Conservation (phyloP, 2,888 invertebrate genomes). For the Parnassius glacialis region DNA sequence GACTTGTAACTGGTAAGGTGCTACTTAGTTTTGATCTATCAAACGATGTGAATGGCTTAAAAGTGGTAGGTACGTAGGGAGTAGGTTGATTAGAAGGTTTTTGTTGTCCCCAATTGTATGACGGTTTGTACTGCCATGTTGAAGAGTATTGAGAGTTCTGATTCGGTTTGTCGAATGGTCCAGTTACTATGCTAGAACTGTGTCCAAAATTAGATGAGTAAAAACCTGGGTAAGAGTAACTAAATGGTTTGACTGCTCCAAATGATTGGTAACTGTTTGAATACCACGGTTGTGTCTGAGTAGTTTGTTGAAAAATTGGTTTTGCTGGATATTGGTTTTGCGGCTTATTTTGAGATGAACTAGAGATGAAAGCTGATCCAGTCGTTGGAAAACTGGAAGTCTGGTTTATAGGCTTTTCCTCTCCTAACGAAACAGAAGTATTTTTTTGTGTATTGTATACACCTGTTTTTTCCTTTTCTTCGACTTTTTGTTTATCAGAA, state of each 20-base stretch:
- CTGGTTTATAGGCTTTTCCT: background rate
- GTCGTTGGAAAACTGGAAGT: background rate
- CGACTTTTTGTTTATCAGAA: no score
- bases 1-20: background rate
- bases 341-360: constrained; percentile 6
- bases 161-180: constrained; percentile 19
- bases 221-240: constrained; percentile 21
- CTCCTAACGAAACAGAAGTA: background rate
- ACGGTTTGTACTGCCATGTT: constrained; percentile 14
- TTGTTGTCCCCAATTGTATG: constrained; percentile 14
- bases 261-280: constrained; percentile 21
- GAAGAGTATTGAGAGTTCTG: constrained; percentile 8
- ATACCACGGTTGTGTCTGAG: constrained; percentile 18
- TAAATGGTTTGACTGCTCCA: constrained; percentile 25
- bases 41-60: constrained; percentile 11
- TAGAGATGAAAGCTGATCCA: background rate
- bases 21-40: constrained; percentile 11
- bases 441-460: background rate
- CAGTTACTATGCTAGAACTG: constrained; percentile 6
- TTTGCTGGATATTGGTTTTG: no score
- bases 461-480: no score
- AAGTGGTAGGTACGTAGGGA: constrained; percentile 9
- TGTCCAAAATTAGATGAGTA: constrained; percentile 20
- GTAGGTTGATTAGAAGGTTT: constrained; percentile 9
- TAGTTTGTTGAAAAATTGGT: constrained; percentile 1